Percentiles rank a stretch among this genome's conserved stretches.
phyloP scores from a whole-genome alignment of 2,888 invertebrate genomes.

The Tetranychus truncatus region DNA sequence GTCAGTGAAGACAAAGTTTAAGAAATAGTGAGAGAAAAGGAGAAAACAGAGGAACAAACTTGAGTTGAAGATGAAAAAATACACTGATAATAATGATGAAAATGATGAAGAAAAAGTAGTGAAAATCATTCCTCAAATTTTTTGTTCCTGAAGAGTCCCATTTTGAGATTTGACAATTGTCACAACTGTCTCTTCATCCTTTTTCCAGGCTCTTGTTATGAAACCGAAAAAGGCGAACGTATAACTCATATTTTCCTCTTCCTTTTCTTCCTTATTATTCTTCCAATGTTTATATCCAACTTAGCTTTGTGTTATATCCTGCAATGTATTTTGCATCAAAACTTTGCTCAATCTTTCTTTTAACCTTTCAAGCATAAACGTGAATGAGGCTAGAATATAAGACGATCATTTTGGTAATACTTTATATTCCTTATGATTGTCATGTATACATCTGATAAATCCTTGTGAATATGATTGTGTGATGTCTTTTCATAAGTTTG shows the following conservation, averaged over 20 bases:
- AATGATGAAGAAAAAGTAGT: neutral
- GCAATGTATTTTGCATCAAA: neutral
- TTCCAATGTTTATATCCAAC: neutral
- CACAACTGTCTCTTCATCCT: neutral
- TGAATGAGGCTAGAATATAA: neutral
- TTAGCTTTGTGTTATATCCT: neutral
- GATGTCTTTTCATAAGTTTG: neutral
- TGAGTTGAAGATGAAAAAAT: neutral
- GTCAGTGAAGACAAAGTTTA: neutral
- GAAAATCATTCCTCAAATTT: neutral
- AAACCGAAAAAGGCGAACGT: neutral
- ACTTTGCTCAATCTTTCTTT: neutral
- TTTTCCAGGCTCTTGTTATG: neutral
- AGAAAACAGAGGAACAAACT: neutral
- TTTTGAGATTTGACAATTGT: neutral
- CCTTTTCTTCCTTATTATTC: neutral
- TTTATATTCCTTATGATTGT: neutral
- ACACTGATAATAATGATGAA: neutral
- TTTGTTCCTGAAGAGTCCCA: neutral
- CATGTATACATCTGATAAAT: neutral
- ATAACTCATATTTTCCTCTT: neutral
- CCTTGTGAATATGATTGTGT: neutral
- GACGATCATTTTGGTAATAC: neutral
- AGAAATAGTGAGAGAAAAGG: neutral
- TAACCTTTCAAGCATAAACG: neutral